These are phyloP conservation scores for Neoniphon sammara DNA, from an alignment of 2,797 vertebrate genomes.

Conservation along the genomic window DNA sequence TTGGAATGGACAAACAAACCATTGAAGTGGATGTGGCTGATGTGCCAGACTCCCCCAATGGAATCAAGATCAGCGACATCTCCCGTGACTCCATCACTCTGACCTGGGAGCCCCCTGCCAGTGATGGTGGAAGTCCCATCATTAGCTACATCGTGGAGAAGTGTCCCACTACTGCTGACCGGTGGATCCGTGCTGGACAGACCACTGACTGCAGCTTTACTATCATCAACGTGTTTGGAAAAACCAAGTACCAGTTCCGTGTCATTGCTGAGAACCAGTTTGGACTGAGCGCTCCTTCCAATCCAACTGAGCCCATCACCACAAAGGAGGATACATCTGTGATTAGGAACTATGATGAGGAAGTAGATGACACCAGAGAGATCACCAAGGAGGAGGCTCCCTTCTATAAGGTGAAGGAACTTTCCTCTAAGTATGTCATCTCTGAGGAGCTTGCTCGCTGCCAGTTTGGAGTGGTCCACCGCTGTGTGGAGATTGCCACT, in stretches of 20 bases:
- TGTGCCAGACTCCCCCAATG: slow-evolving; percentile 94
- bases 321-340: slow-evolving; percentile 96
- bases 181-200: slow-evolving; percentile 96
- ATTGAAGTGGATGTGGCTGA: slow-evolving; percentile 97
- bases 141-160: slow-evolving; percentile 95
- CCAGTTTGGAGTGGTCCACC: slow-evolving; percentile 94
- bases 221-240: slow-evolving; percentile 95
- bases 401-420: slow-evolving; percentile 92
- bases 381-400: slow-evolving; percentile 88
- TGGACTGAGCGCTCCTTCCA: slow-evolving; percentile 91
- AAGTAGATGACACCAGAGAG: slow-evolving; percentile 94
- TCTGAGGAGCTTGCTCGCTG: slow-evolving; percentile 96
- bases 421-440: slow-evolving; percentile 93
- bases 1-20: slow-evolving; percentile 97
- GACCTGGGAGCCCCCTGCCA: slow-evolving; percentile 93
- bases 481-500: slow-evolving; percentile 91
- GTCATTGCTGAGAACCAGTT: slow-evolving; percentile 96
- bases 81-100: slow-evolving; percentile 94
- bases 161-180: slow-evolving; percentile 92
- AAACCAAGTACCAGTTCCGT: slow-evolving; percentile 98
- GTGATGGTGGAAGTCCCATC: slow-evolving; percentile 93
- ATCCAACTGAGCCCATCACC: slow-evolving; percentile 91
- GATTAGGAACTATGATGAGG: slow-evolving; percentile 96
- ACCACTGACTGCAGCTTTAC: slow-evolving; percentile 91
- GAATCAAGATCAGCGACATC: slow-evolving; percentile 89